Conservation (phyloP, 2,797 vertebrate genomes). For the Pyrocephalus nanus region DNA sequence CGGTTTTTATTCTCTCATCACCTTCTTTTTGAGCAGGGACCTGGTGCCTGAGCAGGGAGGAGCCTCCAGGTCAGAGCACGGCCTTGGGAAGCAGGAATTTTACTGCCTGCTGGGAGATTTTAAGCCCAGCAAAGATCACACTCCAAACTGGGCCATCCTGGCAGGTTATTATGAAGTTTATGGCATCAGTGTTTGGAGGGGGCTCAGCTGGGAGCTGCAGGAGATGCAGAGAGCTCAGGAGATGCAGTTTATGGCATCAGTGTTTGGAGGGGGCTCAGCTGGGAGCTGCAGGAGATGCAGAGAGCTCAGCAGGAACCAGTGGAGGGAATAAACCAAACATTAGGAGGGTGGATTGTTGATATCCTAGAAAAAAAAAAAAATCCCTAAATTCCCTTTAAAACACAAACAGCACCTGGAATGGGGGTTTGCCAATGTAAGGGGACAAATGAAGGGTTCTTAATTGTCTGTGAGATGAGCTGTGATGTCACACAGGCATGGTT, state of each 20-base stretch:
- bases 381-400: background rate
- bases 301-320: background rate
- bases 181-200: background rate
- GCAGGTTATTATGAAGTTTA: background rate
- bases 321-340: background rate
- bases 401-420: background rate
- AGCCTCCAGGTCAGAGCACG: background rate
- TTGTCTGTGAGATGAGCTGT: background rate
- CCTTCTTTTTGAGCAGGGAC: background rate
- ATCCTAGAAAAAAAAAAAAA: no score
- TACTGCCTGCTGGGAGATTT: background rate
- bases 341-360: background rate
- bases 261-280: background rate
- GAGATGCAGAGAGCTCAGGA: background rate
- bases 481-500: background rate
- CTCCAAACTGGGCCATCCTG: background rate
- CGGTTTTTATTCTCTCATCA: rapidly evolving
- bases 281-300: background rate
- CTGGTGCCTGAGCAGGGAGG: background rate
- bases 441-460: background rate
- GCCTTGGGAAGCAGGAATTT: background rate
- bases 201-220: background rate
- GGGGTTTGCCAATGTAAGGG: rapidly evolving
- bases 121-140: background rate
- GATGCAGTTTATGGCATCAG: background rate